Evolutionary conservation across 2,113 vertebrate genomes (phyloP).

Genomic region (Sus scrofa): T2T-Sscrofa CM000830.6:24355501-24356000

Average conservation of each 20-base stretch:
- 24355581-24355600: slow-evolving; percentile 4
- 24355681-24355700: not conserved
- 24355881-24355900: not conserved
- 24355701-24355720: not conserved
- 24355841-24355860: not conserved
- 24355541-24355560: not conserved
- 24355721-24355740: not conserved
- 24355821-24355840: slow-evolving; percentile 15
- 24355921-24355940: not conserved
- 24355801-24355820: not conserved
- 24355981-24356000: too few relatives aligned
- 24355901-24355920: not conserved
- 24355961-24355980: too few relatives aligned
- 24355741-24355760: not conserved
- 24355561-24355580: not conserved
- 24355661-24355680: slow-evolving; percentile 26
- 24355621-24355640: not conserved
- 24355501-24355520: too few relatives aligned
- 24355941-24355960: not conserved
- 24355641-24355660: not conserved
- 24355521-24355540: too few relatives aligned
- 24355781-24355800: not conserved
- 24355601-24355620: not conserved
- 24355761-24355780: not conserved
- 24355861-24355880: not conserved